Evolutionary conservation across 2,797 vertebrate species (phyloP).

Genomic region (Onychomys torridus): DNA sequence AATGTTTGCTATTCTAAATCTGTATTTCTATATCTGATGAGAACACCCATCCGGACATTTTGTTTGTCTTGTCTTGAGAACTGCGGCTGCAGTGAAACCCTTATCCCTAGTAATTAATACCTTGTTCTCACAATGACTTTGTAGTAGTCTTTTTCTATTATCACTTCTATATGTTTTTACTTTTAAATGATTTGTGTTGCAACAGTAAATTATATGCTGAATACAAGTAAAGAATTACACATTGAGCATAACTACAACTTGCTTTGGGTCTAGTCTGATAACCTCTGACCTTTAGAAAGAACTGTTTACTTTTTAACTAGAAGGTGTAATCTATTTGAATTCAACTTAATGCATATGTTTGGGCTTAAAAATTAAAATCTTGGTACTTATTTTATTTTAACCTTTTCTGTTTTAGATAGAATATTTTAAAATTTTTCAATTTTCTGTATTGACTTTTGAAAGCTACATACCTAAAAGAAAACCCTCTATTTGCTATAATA

Average conservation of each 20-base stretch:
- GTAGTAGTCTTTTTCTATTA: background rate
- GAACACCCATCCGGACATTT: no score
- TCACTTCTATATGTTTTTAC: background rate
- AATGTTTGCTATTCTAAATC: background rate
- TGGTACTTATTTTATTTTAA: background rate
- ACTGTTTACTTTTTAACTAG: background rate
- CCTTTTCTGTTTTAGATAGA: background rate
- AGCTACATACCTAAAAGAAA: background rate
- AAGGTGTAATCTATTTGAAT: background rate
- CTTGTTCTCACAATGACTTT: background rate
- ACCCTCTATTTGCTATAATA: background rate
- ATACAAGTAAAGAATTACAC: background rate
- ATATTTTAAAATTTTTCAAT: constrained; percentile 6
- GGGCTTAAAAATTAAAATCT: background rate
- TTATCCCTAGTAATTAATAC: background rate
- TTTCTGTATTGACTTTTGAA: constrained; percentile 2
- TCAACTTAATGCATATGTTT: constrained; percentile 12
- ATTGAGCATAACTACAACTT: background rate
- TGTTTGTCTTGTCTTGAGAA: background rate
- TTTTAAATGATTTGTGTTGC: background rate
- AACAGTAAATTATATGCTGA: background rate
- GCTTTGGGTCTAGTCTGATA: background rate
- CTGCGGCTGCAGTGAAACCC: background rate
- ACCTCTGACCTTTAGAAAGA: background rate
- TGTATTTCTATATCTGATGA: background rate